Evolutionary conservation across 1,140 invertebrate genomes (phyloP), one percentile per base, ranked within the genome.

Genomic region (Nasonia longicornis): DNA sequence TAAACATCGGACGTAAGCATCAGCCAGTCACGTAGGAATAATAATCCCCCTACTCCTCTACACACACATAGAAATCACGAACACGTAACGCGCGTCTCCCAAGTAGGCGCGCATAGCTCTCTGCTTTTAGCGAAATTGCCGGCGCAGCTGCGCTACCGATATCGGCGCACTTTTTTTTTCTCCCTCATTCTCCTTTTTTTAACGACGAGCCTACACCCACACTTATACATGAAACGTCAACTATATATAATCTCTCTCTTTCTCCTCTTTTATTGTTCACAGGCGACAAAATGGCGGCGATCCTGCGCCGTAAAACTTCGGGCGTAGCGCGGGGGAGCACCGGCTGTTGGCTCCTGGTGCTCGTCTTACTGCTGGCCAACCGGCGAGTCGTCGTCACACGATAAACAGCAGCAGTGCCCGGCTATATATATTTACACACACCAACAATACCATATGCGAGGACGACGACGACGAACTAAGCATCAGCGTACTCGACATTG

Each of bases 231-330:
- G 0, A 11, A 66, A 66, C n/a, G 63, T 10, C 10, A 26, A 66
- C 20, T 71, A 71, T 71, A 71, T 71, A 67, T 66, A 48, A 52
- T 52, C 0, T 16, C 3, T 16, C 3, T 52, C 48, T 16, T 4
- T 52, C 6, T 7, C 16, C 20, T 58, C 77, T 84, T 84, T 85
- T 63, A 73, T 79, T 85, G 76, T 90, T 91, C 52, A 31, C 88
- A 91, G 91, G 91, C 80, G 91, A 91, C 85, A 91, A 91, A 87
- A 91, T 91, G 91, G 90, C 91, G 79, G 91, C 91, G 66, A 91
- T 91, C 79, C 87, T 90, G 74, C 89, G 91, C 42, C 89, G 90
- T 80, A 91, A 91, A 84, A 91, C 91, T 73, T 91, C 91, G 80
- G 89, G 85, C 38, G 88, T 84, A 52, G 81, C 84, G 85, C 85